Evolutionary conservation across 2,888 invertebrate species (phyloP).

Genomic region (Alentia gelatinosa): DNA sequence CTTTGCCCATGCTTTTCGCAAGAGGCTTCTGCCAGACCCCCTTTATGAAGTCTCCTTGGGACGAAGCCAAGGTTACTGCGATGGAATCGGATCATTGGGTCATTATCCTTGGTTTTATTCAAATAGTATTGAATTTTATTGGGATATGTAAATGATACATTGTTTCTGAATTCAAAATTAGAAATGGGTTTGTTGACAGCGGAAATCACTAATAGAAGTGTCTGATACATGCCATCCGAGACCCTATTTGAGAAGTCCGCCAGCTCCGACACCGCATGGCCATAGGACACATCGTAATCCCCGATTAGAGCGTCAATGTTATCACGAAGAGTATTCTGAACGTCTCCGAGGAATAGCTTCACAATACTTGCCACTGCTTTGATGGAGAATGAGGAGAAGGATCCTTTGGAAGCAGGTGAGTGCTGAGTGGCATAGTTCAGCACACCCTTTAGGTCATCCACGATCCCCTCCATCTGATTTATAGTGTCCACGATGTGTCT

Average conservation of each 20-base stretch:
- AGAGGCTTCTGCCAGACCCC: not conserved
- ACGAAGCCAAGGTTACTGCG: not conserved
- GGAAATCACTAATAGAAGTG: not conserved
- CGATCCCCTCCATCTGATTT: not conserved
- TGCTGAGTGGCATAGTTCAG: not conserved
- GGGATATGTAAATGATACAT: not conserved
- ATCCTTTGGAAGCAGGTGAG: not conserved
- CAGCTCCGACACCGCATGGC: not conserved
- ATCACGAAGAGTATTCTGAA: not conserved
- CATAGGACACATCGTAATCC: not conserved
- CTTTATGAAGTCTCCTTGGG: not conserved
- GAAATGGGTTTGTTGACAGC: not conserved
- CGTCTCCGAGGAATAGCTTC: not conserved
- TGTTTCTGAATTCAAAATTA: not conserved
- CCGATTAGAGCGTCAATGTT: not conserved
- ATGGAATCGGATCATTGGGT: not conserved
- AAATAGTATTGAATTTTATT: not conserved
- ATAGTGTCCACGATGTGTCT: not conserved
- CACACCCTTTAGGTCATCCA: not conserved
- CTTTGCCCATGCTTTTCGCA: no score
- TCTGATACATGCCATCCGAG: not conserved
- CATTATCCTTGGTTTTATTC: not conserved
- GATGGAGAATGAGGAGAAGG: not conserved
- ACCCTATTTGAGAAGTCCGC: no score
- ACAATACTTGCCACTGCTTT: not conserved